phyloP scores from a whole-genome alignment of 2,888 invertebrate genomes.

The Ditylenchus weischeri region DNA sequence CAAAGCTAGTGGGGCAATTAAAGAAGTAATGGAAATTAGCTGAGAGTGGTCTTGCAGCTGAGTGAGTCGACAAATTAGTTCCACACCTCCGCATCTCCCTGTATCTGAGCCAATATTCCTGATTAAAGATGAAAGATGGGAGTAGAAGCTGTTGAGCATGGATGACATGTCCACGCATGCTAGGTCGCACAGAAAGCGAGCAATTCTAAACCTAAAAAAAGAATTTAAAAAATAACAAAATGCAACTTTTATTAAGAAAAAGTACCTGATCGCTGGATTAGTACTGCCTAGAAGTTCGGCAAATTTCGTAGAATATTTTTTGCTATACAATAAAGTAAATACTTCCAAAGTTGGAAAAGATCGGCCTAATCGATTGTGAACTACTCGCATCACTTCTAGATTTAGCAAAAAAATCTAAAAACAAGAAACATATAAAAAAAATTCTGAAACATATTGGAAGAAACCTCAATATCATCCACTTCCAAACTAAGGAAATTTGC shows the following conservation, averaged over 20 bases:
- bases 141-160: slow-evolving; percentile 30
- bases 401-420: slow-evolving; percentile 22
- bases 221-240: neutral
- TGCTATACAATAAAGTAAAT: neutral
- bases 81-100: slow-evolving; percentile 34
- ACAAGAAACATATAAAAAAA: no score
- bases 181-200: slow-evolving; percentile 32
- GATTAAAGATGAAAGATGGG: slow-evolving; percentile 7
- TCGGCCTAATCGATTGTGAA: slow-evolving; percentile 13
- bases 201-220: slow-evolving; percentile 19
- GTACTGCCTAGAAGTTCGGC: slow-evolving; percentile 13
- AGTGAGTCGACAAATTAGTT: slow-evolving; percentile 28
- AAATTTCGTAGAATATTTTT: neutral
- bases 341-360: neutral
- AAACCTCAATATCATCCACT: slow-evolving; percentile 16
- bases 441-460: neutral
- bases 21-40: slow-evolving; percentile 36
- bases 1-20: slow-evolving; percentile 51
- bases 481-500: slow-evolving; percentile 26
- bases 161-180: slow-evolving; percentile 31
- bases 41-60: slow-evolving; percentile 23
- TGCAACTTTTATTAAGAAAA: slow-evolving; percentile 4
- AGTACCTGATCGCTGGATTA: slow-evolving; percentile 31
- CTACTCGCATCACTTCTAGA: slow-evolving; percentile 26
- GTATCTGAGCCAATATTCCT: slow-evolving; percentile 23